phyloP scores from a whole-genome alignment of 2,113 vertebrate genomes.

The Parus major region DNA sequence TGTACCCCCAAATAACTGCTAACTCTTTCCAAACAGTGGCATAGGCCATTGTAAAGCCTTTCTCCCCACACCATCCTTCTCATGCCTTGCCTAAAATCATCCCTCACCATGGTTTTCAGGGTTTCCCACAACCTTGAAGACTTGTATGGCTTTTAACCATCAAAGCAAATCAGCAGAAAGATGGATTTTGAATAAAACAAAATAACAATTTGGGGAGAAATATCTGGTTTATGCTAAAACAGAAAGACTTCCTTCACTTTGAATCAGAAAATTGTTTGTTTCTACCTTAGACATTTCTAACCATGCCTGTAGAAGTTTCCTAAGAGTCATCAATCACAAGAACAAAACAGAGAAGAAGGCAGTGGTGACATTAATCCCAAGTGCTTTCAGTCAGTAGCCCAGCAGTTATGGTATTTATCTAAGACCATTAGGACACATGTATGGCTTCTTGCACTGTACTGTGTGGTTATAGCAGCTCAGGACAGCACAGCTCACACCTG shows the following conservation, averaged over 20 bases:
- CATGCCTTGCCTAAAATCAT: neutral
- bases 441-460: neutral
- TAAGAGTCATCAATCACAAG: neutral
- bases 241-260: neutral
- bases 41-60: neutral
- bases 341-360: neutral
- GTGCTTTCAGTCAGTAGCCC: neutral
- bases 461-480: rapidly evolving
- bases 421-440: neutral
- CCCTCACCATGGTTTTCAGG: neutral
- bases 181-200: neutral
- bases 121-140: neutral
- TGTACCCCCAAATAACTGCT: neutral
- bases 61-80: neutral
- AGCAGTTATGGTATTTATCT: neutral
- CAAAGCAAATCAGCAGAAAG: neutral
- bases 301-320: neutral
- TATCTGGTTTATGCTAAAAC: neutral
- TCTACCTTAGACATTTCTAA: neutral
- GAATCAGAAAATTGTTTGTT: neutral
- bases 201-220: neutral
- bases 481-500: neutral
- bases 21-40: neutral
- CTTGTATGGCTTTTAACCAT: neutral
- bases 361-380: neutral